Evolutionary conservation across 2,113 vertebrate genomes (phyloP).

Genomic region (Aplodontia rufa): DNA sequence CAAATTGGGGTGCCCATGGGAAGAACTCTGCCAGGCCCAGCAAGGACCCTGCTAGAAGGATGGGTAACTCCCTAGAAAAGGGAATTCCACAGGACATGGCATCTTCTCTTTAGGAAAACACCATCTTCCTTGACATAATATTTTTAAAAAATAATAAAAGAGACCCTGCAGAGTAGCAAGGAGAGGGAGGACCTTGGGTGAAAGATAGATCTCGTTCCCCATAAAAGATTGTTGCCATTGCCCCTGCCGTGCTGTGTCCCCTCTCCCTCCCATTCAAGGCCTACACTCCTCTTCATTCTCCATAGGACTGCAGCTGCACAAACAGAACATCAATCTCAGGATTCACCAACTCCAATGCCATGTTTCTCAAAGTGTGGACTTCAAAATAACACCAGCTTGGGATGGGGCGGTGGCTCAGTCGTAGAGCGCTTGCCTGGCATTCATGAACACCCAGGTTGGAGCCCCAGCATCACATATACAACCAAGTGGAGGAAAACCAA

Average conservation of each 20-base stretch:
- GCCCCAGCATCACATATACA: no score
- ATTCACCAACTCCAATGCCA: background rate
- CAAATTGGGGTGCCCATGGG: fast-evolving
- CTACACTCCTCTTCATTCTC: background rate
- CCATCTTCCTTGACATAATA: background rate
- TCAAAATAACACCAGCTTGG: background rate
- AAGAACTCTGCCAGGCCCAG: background rate
- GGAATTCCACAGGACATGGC: no score
- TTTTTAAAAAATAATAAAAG: background rate
- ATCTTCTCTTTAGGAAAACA: background rate
- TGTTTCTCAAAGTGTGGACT: background rate
- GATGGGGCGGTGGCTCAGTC: no score
- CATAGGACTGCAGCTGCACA: background rate
- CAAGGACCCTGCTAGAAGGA: background rate
- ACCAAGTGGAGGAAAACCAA: no score
- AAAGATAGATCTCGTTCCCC: background rate
- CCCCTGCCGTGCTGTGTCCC: fast-evolving
- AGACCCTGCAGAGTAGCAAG: background rate
- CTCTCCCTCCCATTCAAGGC: background rate
- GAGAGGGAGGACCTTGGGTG: background rate
- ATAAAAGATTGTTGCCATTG: background rate
- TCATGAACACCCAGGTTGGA: no score
- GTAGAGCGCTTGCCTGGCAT: no score
- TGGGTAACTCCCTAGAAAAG: background rate
- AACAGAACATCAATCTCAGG: background rate